phyloP scores from a whole-genome alignment of 2,797 vertebrate genomes.

The Decapterus maruadsi region DNA sequence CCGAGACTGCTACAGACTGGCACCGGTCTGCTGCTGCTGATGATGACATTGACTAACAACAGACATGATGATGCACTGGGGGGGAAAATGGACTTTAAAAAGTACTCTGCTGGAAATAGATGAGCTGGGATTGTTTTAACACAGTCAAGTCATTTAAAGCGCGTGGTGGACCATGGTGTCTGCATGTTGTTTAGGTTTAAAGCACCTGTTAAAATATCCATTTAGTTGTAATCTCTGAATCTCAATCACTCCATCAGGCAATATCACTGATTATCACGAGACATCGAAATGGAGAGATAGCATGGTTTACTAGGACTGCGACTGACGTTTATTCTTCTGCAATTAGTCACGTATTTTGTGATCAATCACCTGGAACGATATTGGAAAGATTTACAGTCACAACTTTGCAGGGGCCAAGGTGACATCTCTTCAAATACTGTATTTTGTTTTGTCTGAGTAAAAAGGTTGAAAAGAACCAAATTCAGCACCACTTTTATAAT shows the following conservation, averaged over 20 bases:
- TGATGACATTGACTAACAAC: slow-evolving; percentile 31
- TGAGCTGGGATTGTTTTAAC: slow-evolving; percentile 1
- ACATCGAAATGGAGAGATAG: not conserved
- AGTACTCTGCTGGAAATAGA: slow-evolving; percentile 16
- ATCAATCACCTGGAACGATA: no score
- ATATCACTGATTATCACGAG: not conserved
- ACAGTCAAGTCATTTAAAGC: not conserved
- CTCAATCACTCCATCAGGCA: not conserved
- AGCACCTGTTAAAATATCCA: not conserved
- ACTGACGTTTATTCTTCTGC: not conserved
- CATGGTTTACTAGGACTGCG: not conserved
- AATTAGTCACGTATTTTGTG: not conserved
- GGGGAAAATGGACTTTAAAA: slow-evolving; percentile 23
- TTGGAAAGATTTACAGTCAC: no score
- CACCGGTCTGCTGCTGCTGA: slow-evolving; percentile 53
- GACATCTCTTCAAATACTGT: no score
- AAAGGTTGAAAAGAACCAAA: not conserved
- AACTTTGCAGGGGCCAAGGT: no score
- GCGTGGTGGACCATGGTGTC: not conserved
- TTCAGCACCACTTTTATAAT: not conserved
- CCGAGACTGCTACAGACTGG: slow-evolving; percentile 70
- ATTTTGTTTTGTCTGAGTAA: not conserved
- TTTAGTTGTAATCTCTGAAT: no score
- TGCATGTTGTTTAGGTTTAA: not conserved
- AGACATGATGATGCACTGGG: slow-evolving; percentile 24